Evolutionary conservation across 2,797 vertebrate genomes (phyloP), one percentile per base, ranked within the genome.

Genomic region (Chelonia mydas): DNA sequence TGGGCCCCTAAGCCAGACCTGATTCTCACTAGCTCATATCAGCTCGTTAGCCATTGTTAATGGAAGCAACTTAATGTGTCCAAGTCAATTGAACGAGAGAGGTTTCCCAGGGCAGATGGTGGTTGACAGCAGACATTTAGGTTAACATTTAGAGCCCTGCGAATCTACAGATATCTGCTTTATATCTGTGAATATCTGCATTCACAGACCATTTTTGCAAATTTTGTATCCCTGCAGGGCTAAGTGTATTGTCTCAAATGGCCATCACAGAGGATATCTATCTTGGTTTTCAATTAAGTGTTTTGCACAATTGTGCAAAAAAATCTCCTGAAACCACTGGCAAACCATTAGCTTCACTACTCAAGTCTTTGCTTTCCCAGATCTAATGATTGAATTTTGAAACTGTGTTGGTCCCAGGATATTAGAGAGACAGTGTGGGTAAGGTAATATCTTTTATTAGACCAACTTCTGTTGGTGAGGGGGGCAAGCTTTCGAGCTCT

Each of bases 21-120:
- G 33, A 78, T 50, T 96, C 54, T 78, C 1, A 1, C 33, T 83
- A 54, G 57, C 11, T 59, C 25, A 28, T 28, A 27, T 28, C 11
- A 28, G 27, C 28, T 59, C 6, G 2, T 11, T 59, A 59, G n/a
- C 79, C 0, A 1, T 65, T 0, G 0, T 89, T 90, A 94, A 81
- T 53, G 55, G 59, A 84, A 94, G 21, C 78, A 31, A 79, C 27
- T 53, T 90, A 80, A 84, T 86, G 76, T 4, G 21, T 77, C 72
- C 23, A 25, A 37, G 45, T 47, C 84, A 76, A 84, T 54, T n/a
- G 90, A 68, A 93, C 17, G 16, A n/a, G 55, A 37, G 84, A 93
- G 76, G 90, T 76, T 95, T 94, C 45, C 21, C 4, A 12, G 84
- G 41, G 41, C 84, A 78, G 84, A 74, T 78, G 74, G 54, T 59